A percentile compares a stretch with the other conserved stretches of the same genome.
These are phyloP conservation scores for Teleogryllus occipitalis DNA, from an alignment of 1,140 invertebrate genomes.

Conservation along the genomic window DNA sequence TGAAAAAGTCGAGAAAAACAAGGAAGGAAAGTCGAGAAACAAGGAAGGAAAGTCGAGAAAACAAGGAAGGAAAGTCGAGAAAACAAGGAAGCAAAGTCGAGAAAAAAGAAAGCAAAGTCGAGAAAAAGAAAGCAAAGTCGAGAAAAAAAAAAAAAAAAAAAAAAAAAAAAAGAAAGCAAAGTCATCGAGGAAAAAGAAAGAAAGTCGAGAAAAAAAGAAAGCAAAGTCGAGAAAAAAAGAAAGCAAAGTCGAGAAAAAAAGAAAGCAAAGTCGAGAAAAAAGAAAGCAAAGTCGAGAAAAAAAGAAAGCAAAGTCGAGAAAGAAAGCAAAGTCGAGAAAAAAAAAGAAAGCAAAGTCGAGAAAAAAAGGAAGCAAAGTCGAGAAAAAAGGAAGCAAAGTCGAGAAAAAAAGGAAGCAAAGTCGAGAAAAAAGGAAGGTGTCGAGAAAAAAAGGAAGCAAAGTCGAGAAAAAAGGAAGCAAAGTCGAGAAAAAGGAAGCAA, in stretches of 20 bases:
- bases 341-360: not conserved
- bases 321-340: not conserved
- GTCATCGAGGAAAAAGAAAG: too few species aligned
- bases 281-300: too few species aligned
- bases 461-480: not conserved
- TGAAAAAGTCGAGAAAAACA: not conserved
- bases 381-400: not conserved
- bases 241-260: not conserved
- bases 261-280: not conserved
- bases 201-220: not conserved
- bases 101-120: not conserved
- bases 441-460: too few species aligned
- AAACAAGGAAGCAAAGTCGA: not conserved
- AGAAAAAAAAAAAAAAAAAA: too few species aligned
- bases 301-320: not conserved
- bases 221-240: not conserved
- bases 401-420: not conserved
- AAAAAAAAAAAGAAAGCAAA: too few species aligned
- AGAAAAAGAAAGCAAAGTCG: not conserved
- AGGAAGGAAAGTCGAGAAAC: not conserved
- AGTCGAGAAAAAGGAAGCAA: not conserved
- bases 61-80: not conserved
- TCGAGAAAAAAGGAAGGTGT: too few species aligned
- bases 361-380: not conserved
- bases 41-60: not conserved